These are phyloP conservation scores for Troides aeacus DNA, from an alignment of 2,888 invertebrate genomes.

Conservation along the genomic window DNA sequence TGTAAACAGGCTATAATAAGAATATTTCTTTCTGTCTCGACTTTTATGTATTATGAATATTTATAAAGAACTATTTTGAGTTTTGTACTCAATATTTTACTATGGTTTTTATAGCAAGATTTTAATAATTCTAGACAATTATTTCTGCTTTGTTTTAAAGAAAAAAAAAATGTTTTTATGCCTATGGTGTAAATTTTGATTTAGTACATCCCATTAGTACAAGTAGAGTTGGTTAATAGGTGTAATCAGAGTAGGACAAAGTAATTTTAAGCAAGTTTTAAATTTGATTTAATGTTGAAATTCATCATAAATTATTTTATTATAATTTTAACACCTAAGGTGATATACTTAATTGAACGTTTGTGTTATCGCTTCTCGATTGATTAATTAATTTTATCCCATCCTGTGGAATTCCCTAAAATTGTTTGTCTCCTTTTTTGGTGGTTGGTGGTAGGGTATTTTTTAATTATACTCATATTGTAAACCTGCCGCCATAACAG, in stretches of 20 bases:
- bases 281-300: conserved; percentile 15
- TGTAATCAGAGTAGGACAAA: conserved; percentile 26
- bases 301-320: conserved; percentile 3
- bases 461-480: no score
- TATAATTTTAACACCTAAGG: conserved; percentile 1
- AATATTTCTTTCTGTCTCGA: not conserved
- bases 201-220: conserved; percentile 58
- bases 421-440: conserved; percentile 16
- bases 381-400: conserved; percentile 6
- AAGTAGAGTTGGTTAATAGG: conserved; percentile 44
- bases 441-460: no score
- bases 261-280: conserved; percentile 27
- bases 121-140: not conserved
- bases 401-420: conserved; percentile 31
- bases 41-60: conserved; percentile 2
- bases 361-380: not conserved
- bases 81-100: conserved; percentile 1
- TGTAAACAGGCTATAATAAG: not conserved
- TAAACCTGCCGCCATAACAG: no score
- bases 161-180: conserved; percentile 11
- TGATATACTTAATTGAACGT: not conserved
- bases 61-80: not conserved
- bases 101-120: not conserved
- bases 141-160: conserved; percentile 7
- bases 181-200: conserved; percentile 30